phyloP scores from a whole-genome alignment of 2,888 invertebrate species.

The Choreutis nemorana region DNA sequence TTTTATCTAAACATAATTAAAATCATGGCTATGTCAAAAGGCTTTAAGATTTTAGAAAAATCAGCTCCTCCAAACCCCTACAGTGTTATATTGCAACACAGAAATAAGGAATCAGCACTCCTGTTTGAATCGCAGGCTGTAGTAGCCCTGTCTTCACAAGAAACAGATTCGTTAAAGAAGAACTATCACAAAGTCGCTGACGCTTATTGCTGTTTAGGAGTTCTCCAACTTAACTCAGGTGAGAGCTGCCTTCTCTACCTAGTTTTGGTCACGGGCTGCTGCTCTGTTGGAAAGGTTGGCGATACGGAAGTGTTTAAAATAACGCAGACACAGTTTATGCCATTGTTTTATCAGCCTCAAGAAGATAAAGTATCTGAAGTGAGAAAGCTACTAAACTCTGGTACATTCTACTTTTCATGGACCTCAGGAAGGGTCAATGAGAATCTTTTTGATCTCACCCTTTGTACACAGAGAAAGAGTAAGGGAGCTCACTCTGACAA shows the following conservation, averaged over 20 bases:
- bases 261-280: slow-evolving; percentile 93
- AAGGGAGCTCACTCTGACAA: slow-evolving; percentile 87
- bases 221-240: slow-evolving; percentile 86
- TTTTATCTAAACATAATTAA: slow-evolving; percentile 16
- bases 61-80: slow-evolving; percentile 86
- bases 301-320: slow-evolving; percentile 96
- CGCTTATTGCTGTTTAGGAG: slow-evolving; percentile 96
- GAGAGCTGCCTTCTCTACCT: slow-evolving; percentile 87
- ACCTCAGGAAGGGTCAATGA: slow-evolving; percentile 54
- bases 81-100: slow-evolving; percentile 88
- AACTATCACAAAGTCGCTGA: slow-evolving; percentile 92
- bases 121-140: slow-evolving; percentile 94
- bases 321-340: slow-evolving; percentile 90
- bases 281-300: slow-evolving; percentile 95
- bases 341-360: slow-evolving; percentile 77
- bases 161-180: slow-evolving; percentile 88
- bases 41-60: slow-evolving; percentile 90
- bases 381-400: slow-evolving; percentile 94
- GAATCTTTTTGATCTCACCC: slow-evolving; percentile 85
- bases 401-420: slow-evolving; percentile 98
- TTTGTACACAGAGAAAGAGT: slow-evolving; percentile 90
- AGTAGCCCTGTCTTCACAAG: slow-evolving; percentile 84
- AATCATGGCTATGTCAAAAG: slow-evolving; percentile 93
- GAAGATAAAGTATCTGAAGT: slow-evolving; percentile 71
- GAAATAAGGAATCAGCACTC: slow-evolving; percentile 85